Base-by-base conservation (phyloP, 2,888 invertebrate genomes). In the Chorisops tibialis region DNA sequence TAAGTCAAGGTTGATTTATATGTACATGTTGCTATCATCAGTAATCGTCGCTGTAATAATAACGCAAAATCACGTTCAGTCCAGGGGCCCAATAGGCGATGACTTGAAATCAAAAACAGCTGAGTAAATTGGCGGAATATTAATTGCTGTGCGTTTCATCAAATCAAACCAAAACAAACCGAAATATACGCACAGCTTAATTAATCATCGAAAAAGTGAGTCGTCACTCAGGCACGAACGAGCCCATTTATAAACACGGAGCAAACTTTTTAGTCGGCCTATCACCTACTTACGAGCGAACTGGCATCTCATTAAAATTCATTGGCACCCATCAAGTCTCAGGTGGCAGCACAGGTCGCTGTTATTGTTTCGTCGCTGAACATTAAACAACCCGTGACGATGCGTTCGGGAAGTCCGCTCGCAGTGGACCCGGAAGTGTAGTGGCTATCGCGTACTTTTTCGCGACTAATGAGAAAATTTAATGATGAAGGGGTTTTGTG, bases 1-100 rank as follows among this genome's bases (percentile, higher is more conserved):
- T 38, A 52, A 52, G 51, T 52, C 39, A 52, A 38, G 51, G 51
- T 52, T 52, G 51, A 38, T 6, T n/a, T n/a, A n/a, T n/a, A n/a
- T n/a, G n/a, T 38, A 21, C 51, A 38, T 52, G 38, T 52, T 21
- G 21, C 38, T 39, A 52, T 38, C 51, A 18, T 11, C 35, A 38
- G 19, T 30, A 47, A 5, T 47, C 21, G 35, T 24, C 49, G 30
- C 30, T 50, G 49, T 30, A 9, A 35, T 35, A 16, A 30, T 7
- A 4, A n/a, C 9, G 30, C 30, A 30, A 30, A 30, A 7, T 1
- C 30, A 30, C 30, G 30, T 7, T 7, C 30, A 30, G 9, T 30
- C 9, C n/a, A n/a, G 30, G 30, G 30, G 30, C 1, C 30, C 30
- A 30, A 30, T 30, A 30, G 5, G 30, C 30, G 30, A 30, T 30